These are phyloP conservation scores for Triops cancriformis DNA, from an alignment of 1,140 invertebrate genomes.

Conservation along the genomic window DNA sequence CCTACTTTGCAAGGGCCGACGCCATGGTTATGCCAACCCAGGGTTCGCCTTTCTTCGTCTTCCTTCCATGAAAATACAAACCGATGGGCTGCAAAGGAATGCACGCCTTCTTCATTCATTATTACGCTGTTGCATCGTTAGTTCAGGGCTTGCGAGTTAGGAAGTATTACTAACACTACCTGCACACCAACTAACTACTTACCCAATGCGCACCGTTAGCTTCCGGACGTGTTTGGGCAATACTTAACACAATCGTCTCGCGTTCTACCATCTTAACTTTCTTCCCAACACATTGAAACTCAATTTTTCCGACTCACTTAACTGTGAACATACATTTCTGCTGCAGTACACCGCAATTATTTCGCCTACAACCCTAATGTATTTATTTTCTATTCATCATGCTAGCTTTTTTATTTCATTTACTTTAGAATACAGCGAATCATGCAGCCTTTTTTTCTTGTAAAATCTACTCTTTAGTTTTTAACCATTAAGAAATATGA, in stretches of 20 bases:
- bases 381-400: too few relatives aligned
- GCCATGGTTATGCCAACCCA: neutral
- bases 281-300: too few relatives aligned
- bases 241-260: neutral
- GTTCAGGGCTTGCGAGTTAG: neutral
- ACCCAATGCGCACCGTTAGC: neutral
- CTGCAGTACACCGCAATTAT: neutral
- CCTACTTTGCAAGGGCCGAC: neutral
- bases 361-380: neutral
- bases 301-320: neutral
- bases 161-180: neutral
- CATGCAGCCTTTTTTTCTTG: too few relatives aligned
- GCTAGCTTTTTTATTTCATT: too few relatives aligned
- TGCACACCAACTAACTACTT: neutral
- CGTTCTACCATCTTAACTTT: neutral
- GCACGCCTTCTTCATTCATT: neutral
- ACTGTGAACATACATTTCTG: neutral
- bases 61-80: neutral
- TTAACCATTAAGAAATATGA: too few relatives aligned
- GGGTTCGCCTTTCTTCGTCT: neutral
- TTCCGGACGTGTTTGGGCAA: neutral
- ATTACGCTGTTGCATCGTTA: neutral
- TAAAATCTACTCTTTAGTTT: too few relatives aligned
- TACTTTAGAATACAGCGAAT: too few relatives aligned
- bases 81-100: slow-evolving; percentile 12